Percentiles rank a stretch among this genome's conserved stretches.
Conservation (phyloP, 2,888 invertebrate species). For the Volucella inanis region DNA sequence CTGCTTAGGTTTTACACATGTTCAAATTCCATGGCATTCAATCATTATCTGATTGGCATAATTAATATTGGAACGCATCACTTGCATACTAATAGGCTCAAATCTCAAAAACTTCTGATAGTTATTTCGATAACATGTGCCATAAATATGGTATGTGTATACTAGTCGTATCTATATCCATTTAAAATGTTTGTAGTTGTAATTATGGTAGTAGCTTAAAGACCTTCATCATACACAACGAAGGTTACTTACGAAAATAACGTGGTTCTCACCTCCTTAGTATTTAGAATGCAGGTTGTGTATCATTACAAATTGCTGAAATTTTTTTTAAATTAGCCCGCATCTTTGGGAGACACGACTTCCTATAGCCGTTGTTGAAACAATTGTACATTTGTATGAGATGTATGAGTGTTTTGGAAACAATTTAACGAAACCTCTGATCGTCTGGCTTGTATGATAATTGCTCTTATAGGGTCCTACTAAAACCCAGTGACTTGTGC, state of each 20-base stretch:
- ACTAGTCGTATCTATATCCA: no score
- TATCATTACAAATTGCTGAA: conserved; percentile 47
- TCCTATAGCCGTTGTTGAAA: conserved; percentile 30
- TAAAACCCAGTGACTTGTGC: conserved; percentile 24
- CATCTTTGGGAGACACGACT: conserved; percentile 29
- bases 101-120: not conserved
- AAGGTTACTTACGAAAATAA: conserved; percentile 11
- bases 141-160: not conserved
- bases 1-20: not conserved
- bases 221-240: conserved; percentile 14
- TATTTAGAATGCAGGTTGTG: conserved; percentile 49
- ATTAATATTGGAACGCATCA: not conserved
- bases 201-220: not conserved
- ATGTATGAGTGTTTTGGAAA: conserved; percentile 21
- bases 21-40: conserved; percentile 1
- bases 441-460: not conserved
- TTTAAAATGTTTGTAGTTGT: not conserved
- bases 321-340: conserved; percentile 47
- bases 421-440: conserved; percentile 19
- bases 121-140: not conserved
- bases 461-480: not conserved
- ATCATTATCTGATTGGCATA: not conserved
- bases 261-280: conserved; percentile 14
- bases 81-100: conserved; percentile 14
- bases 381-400: not conserved